Conservation (phyloP, 1,140 invertebrate genomes). For the Bombus turneri region DNA sequence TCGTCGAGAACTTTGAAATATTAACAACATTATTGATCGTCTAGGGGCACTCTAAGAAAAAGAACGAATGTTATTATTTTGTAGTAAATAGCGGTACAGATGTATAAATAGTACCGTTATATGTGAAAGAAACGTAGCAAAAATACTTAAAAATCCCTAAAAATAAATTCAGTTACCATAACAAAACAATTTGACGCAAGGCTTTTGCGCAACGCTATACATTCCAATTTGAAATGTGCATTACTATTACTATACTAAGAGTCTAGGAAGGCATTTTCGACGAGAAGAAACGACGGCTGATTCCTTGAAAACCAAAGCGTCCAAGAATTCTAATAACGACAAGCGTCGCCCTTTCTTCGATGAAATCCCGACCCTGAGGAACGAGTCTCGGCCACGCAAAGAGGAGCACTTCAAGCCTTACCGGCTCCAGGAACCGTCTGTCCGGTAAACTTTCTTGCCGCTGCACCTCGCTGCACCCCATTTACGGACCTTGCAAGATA, state of each 20-base stretch:
- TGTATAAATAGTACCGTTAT: too few species aligned
- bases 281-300: not conserved
- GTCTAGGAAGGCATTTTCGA: not conserved
- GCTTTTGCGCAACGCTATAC: too few species aligned
- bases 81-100: too few species aligned
- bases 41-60: too few species aligned
- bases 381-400: slow-evolving; percentile 45
- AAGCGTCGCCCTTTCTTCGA: slow-evolving; percentile 44
- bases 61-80: too few species aligned
- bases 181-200: not conserved
- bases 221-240: not conserved
- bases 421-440: slow-evolving; percentile 71
- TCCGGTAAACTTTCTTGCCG: slow-evolving; percentile 76
- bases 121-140: too few species aligned
- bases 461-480: slow-evolving; percentile 61
- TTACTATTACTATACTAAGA: not conserved
- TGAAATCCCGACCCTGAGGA: slow-evolving; percentile 38
- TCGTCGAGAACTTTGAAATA: too few species aligned
- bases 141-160: not conserved
- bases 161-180: not conserved
- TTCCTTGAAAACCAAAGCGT: slow-evolving; percentile 2
- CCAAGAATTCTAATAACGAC: slow-evolving; percentile 53
- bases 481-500: slow-evolving; percentile 75
- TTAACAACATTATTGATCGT: too few species aligned
- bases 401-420: slow-evolving; percentile 52